phyloP scores from a whole-genome alignment of 2,888 invertebrate genomes.

The Ceratothoa steindachneri region DNA sequence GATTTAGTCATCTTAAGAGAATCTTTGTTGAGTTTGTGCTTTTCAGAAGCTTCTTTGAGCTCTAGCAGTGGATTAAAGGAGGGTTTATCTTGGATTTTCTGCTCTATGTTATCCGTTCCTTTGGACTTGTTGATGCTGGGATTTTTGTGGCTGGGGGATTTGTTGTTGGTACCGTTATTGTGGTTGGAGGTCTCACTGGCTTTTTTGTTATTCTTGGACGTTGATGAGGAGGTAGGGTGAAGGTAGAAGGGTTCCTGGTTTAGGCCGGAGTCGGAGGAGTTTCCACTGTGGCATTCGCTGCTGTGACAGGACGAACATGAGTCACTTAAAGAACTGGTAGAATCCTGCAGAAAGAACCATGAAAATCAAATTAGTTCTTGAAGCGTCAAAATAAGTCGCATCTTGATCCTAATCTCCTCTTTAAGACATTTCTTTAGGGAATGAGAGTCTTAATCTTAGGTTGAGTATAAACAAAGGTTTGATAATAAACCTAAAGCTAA shows the following conservation, averaged over 20 bases:
- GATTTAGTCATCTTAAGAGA: constrained; percentile 6
- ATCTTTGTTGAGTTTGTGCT: constrained; percentile 16
- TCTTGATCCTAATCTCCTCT: too few relatives aligned
- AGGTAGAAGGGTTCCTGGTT: constrained; percentile 66
- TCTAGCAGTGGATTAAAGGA: constrained; percentile 25
- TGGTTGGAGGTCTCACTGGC: constrained; percentile 35
- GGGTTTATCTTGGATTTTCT: constrained; percentile 9
- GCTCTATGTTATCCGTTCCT: constrained; percentile 11
- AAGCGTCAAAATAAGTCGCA: too few relatives aligned
- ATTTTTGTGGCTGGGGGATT: constrained; percentile 38
- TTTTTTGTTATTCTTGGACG: constrained; percentile 19
- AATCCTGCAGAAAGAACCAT: constrained; percentile 20
- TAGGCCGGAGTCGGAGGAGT: constrained; percentile 31
- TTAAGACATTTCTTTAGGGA: too few relatives aligned
- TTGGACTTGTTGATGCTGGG: constrained; percentile 22
- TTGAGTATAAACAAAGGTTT: too few relatives aligned
- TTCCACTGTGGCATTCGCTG: constrained; percentile 33
- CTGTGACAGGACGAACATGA: constrained; percentile 36
- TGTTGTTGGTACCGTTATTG: constrained; percentile 35
- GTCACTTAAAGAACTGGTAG: constrained; percentile 23
- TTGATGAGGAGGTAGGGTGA: constrained; percentile 58
- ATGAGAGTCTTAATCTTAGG: too few relatives aligned
- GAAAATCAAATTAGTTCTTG: background rate
- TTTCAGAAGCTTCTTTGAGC: constrained; percentile 29
- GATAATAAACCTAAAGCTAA: too few relatives aligned